These are phyloP conservation scores for Isaurus tuberculatus DNA, from an alignment of 92 coral and sea anemone genomes.

Conservation along the genomic window DNA sequence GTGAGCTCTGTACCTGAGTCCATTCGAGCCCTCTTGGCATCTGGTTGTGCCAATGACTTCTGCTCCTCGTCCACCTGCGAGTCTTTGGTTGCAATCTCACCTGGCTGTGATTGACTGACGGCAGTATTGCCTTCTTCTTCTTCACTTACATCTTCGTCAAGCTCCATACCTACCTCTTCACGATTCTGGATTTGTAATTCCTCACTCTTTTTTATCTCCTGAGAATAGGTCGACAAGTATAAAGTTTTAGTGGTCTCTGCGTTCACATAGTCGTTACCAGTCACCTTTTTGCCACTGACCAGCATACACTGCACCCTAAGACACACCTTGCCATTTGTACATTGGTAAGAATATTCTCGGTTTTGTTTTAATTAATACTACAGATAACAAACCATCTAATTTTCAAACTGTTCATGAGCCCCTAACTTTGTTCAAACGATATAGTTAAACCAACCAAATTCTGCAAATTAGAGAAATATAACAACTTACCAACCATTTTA, in stretches of 20 bases:
- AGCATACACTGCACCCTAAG: neutral
- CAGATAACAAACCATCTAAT: neutral
- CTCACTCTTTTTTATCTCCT: conserved; percentile 83
- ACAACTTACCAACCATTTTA: too few species aligned
- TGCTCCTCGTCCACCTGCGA: neutral
- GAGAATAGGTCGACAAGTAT: conserved; percentile 64
- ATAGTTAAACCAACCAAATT: too few species aligned
- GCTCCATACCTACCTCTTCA: conserved; percentile 95
- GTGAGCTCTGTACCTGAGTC: conserved; percentile 38
- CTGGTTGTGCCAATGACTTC: neutral
- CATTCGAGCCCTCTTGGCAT: conserved; percentile 38
- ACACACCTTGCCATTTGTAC: conserved; percentile 11
- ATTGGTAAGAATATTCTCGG: neutral
- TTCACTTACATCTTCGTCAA: conserved; percentile 70
- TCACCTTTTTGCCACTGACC: neutral
- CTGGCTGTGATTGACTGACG: conserved; percentile 34
- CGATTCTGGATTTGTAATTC: conserved; percentile 82
- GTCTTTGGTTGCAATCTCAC: conserved; percentile 34
- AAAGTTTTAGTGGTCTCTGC: conserved; percentile 47
- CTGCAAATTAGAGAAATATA: too few species aligned
- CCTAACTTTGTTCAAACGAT: too few species aligned
- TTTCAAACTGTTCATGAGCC: too few species aligned
- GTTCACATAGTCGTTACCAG: conserved; percentile 7
- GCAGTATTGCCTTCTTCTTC: conserved; percentile 44
- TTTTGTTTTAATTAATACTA: too few species aligned